These are phyloP conservation scores for Catagonus wagneri DNA, from an alignment of 2,113 vertebrate species.

Conservation along the genomic window DNA sequence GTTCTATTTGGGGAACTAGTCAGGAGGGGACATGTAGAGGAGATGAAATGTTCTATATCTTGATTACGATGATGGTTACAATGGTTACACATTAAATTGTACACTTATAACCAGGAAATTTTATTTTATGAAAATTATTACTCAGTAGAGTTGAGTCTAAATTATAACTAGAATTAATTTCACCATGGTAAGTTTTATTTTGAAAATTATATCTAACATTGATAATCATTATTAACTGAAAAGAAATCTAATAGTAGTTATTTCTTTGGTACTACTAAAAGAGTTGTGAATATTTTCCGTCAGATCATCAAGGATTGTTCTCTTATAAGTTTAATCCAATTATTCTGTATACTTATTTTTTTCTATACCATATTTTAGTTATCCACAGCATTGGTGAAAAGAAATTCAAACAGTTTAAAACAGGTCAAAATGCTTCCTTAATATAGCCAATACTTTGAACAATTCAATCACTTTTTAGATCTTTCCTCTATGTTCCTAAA, in stretches of 20 bases:
- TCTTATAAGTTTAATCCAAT: background rate
- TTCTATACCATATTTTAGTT: constrained; percentile 1
- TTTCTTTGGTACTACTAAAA: background rate
- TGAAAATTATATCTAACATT: background rate
- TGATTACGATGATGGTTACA: background rate
- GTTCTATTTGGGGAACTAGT: background rate
- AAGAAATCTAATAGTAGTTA: background rate
- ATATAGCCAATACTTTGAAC: background rate
- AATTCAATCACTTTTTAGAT: background rate
- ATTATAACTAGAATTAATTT: background rate
- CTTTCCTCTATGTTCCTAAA: background rate
- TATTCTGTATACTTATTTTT: background rate
- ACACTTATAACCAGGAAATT: background rate
- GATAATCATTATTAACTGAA: background rate
- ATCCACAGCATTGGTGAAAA: background rate
- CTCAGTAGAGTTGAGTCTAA: background rate
- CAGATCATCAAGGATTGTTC: background rate
- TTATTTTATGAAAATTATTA: background rate
- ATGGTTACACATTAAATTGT: background rate
- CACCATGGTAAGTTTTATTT: background rate
- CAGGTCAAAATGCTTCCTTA: background rate
- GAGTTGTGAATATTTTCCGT: background rate
- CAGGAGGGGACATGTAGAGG: background rate
- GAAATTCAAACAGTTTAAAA: background rate
- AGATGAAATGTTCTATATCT: background rate